A percentile compares a stretch with the other conserved stretches of the same genome.
Evolutionary conservation across 2,113 vertebrate species (phyloP).

Genomic region (Pelodiscus sinensis): DNA sequence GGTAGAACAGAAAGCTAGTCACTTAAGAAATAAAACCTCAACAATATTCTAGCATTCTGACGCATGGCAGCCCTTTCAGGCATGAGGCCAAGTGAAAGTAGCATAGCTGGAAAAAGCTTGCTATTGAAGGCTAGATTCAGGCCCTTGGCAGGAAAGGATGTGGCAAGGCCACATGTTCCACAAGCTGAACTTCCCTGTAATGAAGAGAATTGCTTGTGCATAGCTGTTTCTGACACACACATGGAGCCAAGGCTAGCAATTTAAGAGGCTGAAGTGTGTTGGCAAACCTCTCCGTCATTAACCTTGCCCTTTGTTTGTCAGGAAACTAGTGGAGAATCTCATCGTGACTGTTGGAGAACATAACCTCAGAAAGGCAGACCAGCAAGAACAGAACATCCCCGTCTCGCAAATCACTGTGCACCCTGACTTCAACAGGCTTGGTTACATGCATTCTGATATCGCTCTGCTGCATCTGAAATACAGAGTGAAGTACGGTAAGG

Average conservation of each 20-base stretch:
- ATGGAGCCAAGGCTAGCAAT: neutral
- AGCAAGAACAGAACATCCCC: neutral
- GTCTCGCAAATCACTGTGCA: accelerated
- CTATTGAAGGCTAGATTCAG: neutral
- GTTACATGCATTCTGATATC: neutral
- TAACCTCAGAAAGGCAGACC: neutral
- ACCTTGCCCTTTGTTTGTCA: neutral
- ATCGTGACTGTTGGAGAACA: neutral
- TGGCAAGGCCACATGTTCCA: neutral
- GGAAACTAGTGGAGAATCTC: neutral
- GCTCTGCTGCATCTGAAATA: neutral
- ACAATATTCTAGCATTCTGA: neutral
- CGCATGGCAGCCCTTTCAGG: neutral
- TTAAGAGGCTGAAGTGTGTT: neutral
- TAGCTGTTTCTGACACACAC: neutral
- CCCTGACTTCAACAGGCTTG: neutral
- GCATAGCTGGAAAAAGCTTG: neutral
- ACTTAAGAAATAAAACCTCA: neutral
- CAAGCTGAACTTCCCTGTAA: accelerated
- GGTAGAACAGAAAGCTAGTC: neutral
- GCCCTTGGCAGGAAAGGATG: neutral
- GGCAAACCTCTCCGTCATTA: neutral
- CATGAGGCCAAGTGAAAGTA: neutral
- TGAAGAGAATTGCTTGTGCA: neutral
- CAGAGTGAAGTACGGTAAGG: neutral